Evolutionary conservation across 2,888 invertebrate genomes (phyloP), one percentile per base, ranked within the genome.

Genomic region (Aspidiotus destructor): DNA sequence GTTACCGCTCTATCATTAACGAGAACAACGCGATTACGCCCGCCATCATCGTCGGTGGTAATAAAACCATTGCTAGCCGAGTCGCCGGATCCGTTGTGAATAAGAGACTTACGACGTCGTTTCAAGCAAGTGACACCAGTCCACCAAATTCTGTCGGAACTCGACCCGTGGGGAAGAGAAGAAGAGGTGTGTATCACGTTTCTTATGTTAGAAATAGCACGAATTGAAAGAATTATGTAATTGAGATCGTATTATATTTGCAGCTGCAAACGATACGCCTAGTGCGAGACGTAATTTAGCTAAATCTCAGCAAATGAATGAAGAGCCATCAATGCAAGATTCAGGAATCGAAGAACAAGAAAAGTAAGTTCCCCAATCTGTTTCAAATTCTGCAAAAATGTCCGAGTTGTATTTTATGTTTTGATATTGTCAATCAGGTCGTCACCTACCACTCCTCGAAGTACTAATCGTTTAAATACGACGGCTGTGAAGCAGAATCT

Each of bases 81-180:
- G 17, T 44, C 44, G 61, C 58, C 44, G 57, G 44, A 15, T 42
- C 41, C 17, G 55, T 55, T 16, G 55, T 16, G 17, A 65, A 44
- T 40, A 58, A 57, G 17, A 58, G 10, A 28, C 28, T 48, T 48
- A n/a, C 6, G 10, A 11, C 10, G 10, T 48, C 58, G 17, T 40
- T 13, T 28, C 42, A 44, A 42, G 17, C 42, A 10, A 52, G 17
- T 13, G 42, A 65, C 40, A 40, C 58, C 40, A 44, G 58, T 41
- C 28, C 28, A 28, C 65, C 42, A 15, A 65, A 57, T 57, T 44
- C 65, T 40, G 40, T 28, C 42, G 61, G 28, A n/a, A 62, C 69
- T 13, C 28, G 69, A 41, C 62, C 55, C 8, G 41, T 57, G 15
- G 69, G 69, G 16, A 69, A 69, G 44, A 61, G 62, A 55, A 62